A percentile compares a stretch with the other conserved stretches of the same genome.
These are phyloP conservation scores for Metridium senile DNA, from an alignment of 92 coral and sea anemone genomes.

Conservation along the genomic window DNA sequence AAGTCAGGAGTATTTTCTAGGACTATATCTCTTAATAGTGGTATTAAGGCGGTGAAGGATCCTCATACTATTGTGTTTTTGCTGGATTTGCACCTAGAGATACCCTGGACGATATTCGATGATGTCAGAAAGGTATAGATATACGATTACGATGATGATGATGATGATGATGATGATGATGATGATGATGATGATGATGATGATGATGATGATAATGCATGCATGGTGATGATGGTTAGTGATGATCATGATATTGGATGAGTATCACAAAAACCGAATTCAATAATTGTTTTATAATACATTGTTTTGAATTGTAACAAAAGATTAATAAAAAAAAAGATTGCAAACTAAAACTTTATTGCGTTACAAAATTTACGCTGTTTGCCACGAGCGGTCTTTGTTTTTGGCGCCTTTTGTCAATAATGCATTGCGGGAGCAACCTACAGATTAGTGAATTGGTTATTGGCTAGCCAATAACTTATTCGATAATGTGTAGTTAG, in stretches of 20 bases:
- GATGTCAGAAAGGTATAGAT: slow-evolving; percentile 68
- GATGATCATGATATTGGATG: not conserved
- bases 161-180: not conserved
- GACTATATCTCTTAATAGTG: slow-evolving; percentile 58
- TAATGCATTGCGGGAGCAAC: no score
- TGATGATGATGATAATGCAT: not conserved
- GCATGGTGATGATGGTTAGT: not conserved
- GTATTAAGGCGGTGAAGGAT: slow-evolving; percentile 47
- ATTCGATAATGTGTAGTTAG: no score
- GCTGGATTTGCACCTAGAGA: slow-evolving; percentile 70
- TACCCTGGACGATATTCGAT: slow-evolving; percentile 55
- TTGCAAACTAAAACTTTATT: no score
- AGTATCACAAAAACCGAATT: no score
- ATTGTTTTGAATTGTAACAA: no score
- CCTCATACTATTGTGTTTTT: slow-evolving; percentile 66
- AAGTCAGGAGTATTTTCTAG: slow-evolving; percentile 59
- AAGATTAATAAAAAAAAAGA: no score
- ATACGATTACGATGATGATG: not conserved
- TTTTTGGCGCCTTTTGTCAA: no score
- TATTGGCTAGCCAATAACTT: no score
- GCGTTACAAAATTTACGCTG: no score
- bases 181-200: not conserved
- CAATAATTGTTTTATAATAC: no score
- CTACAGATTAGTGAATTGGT: no score
- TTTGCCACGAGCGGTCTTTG: no score